Evolutionary conservation across 2,888 invertebrate species (phyloP).

Genomic region (Agelastica alni): DNA sequence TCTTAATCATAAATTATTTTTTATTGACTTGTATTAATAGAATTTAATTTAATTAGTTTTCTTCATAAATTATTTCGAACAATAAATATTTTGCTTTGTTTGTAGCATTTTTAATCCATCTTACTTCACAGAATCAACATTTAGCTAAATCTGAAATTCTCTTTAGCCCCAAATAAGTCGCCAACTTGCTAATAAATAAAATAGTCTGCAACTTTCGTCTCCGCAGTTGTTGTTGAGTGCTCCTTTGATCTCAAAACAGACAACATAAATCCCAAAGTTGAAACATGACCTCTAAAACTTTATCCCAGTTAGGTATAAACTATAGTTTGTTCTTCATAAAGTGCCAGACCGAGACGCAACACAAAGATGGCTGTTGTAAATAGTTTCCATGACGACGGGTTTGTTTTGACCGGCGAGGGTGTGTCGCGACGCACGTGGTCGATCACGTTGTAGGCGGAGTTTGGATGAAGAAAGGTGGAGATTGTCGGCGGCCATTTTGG

Average conservation of each 20-base stretch:
- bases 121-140: no score
- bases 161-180: no score
- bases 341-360: constrained; percentile 22
- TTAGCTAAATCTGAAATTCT: no score
- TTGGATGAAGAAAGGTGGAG: constrained; percentile 36
- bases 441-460: constrained; percentile 39
- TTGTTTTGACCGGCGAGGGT: constrained; percentile 36
- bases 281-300: constrained; percentile 16
- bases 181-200: no score
- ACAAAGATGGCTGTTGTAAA: constrained; percentile 44
- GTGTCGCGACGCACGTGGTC: constrained; percentile 42
- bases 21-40: no score
- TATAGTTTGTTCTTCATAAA: constrained; percentile 10
- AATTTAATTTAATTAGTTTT: no score
- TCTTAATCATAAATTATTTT: no score
- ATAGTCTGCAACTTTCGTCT: no score
- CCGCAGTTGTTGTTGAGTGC: no score
- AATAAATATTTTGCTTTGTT: no score
- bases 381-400: constrained; percentile 47
- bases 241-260: not conserved
- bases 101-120: no score
- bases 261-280: not conserved
- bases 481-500: constrained; percentile 36
- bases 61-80: no score
- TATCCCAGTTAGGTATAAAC: constrained; percentile 13